These are phyloP conservation scores for Dolichomitus sp. DNA, from an alignment of 2,888 invertebrate genomes.

Conservation along the genomic window DNA sequence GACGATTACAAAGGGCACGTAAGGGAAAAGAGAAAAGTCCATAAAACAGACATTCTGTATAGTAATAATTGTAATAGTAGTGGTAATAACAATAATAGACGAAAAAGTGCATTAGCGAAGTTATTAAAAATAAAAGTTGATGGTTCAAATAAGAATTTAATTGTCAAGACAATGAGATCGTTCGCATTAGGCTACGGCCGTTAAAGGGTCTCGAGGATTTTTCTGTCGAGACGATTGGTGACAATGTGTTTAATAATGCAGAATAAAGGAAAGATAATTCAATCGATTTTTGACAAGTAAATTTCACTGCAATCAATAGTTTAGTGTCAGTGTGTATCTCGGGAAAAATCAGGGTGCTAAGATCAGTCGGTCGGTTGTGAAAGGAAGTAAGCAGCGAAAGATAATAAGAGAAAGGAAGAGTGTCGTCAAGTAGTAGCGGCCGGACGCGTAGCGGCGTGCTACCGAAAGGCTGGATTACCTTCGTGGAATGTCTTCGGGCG, in stretches of 20 bases:
- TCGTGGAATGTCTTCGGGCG: conserved; percentile 86
- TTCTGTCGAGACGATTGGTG: conserved; percentile 2
- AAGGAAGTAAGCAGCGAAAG: conserved; percentile 2
- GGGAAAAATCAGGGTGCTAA: neutral
- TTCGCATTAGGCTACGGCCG: conserved; percentile 21
- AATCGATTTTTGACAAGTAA: neutral
- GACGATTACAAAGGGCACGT: neutral
- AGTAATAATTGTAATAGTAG: neutral
- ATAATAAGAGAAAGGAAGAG: conserved; percentile 25
- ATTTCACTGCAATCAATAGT: neutral
- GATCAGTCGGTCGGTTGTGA: neutral
- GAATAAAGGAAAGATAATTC: neutral
- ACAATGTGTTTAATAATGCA: neutral
- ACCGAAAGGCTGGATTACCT: conserved; percentile 85
- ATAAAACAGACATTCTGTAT: neutral
- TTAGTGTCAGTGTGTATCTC: neutral
- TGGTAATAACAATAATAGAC: neutral
- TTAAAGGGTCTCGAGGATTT: conserved; percentile 14
- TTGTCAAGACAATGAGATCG: conserved; percentile 45
- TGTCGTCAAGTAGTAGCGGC: conserved; percentile 44
- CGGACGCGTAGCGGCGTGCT: conserved; percentile 66
- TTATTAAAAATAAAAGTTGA: conserved; percentile 3
- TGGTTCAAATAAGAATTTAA: conserved; percentile 25
- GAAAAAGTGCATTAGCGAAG: conserved; percentile 1
- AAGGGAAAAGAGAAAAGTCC: neutral